phyloP scores from a whole-genome alignment of 2,797 vertebrate species.

The Octomys mimax region DNA sequence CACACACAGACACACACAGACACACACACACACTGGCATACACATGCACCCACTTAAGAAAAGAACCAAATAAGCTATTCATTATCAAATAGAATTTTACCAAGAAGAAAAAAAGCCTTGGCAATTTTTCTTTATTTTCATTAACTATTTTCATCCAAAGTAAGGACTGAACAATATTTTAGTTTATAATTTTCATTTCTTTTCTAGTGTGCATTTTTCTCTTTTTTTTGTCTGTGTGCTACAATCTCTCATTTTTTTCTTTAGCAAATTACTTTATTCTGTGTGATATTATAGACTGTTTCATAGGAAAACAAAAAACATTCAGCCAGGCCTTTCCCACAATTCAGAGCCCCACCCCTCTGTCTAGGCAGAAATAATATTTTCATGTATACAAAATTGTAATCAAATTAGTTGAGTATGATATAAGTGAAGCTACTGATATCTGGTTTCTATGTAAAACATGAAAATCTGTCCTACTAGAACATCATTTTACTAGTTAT shows the following conservation, averaged over 20 bases:
- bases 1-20: background rate
- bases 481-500: slow-evolving; percentile 20
- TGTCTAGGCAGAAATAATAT: slow-evolving; percentile 48
- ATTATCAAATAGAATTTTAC: background rate
- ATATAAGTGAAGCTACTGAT: slow-evolving; percentile 48
- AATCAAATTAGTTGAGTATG: slow-evolving; percentile 64
- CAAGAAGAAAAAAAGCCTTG: background rate
- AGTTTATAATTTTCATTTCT: background rate
- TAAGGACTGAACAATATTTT: background rate
- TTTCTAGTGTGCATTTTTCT: background rate
- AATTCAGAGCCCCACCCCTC: background rate
- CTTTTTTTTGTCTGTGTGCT: background rate
- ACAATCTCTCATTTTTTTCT: background rate
- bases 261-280: background rate
- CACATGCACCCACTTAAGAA: slow-evolving; percentile 12
- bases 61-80: slow-evolving; percentile 40
- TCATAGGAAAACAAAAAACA: background rate
- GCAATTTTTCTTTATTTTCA: background rate
- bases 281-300: background rate
- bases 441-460: slow-evolving; percentile 72
- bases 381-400: slow-evolving; percentile 64
- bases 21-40: background rate
- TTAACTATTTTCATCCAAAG: slow-evolving; percentile 3
- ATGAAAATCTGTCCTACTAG: slow-evolving; percentile 36
- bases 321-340: background rate